A percentile compares a stretch with the other conserved stretches of the same genome.
These are phyloP conservation scores for Colaptes auratus DNA, from an alignment of 2,113 vertebrate species.

Conservation along the genomic window DNA sequence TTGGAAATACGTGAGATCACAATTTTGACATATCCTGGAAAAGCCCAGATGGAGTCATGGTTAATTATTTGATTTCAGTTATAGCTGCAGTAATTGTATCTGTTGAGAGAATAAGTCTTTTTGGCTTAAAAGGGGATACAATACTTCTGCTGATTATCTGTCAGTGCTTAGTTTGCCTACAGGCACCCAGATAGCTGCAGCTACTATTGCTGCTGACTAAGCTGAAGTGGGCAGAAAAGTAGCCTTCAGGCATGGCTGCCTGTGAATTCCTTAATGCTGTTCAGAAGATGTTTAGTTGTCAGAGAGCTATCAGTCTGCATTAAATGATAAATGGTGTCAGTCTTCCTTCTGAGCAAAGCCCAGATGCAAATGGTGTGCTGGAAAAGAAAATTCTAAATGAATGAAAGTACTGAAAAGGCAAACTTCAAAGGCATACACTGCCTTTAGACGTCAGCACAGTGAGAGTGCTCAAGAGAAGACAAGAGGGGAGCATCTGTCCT, in stretches of 20 bases:
- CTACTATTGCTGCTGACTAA: slow-evolving; percentile 40
- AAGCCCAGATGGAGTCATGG: neutral
- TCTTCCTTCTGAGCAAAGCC: slow-evolving; percentile 22
- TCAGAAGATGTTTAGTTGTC: slow-evolving; percentile 44
- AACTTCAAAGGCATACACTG: neutral
- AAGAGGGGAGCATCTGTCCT: neutral
- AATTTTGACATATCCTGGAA: neutral
- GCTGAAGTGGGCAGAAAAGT: neutral
- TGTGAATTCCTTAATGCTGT: slow-evolving; percentile 36
- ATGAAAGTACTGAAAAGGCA: slow-evolving; percentile 29
- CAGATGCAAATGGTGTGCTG: neutral
- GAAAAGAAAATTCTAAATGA: slow-evolving; percentile 9
- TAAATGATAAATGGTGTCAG: slow-evolving; percentile 42
- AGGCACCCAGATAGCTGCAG: neutral
- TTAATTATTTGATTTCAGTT: neutral
- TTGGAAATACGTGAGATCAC: neutral
- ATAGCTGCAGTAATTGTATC: neutral
- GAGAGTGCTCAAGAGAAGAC: neutral
- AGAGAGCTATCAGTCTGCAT: slow-evolving; percentile 26
- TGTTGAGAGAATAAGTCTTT: neutral
- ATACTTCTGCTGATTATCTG: neutral
- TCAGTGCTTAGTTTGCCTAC: neutral
- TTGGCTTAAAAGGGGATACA: neutral
- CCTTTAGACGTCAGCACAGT: neutral
- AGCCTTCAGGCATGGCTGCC: slow-evolving; percentile 32